Percentiles rank a stretch among this genome's conserved stretches.
phyloP scores from a whole-genome alignment of 2,888 invertebrate genomes.

The Epinotia demarniana region DNA sequence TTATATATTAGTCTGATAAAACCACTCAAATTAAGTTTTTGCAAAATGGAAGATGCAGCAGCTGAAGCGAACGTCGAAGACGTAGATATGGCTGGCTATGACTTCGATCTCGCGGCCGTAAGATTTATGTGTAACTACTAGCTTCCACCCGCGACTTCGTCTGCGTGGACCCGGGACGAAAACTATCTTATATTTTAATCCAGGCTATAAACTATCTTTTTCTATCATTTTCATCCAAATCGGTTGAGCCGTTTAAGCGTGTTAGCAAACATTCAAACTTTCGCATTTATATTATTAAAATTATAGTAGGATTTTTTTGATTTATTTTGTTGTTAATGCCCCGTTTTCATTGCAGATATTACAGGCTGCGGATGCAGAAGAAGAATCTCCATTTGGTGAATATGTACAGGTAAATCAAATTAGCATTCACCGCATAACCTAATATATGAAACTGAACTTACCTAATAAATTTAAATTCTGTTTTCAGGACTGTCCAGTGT shows the following conservation, averaged over 20 bases:
- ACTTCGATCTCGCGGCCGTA: conserved; percentile 15
- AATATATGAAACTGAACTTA: not conserved
- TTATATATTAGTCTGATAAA: not conserved
- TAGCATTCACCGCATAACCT: not conserved
- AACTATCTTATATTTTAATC: no score
- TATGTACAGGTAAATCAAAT: conserved; percentile 14
- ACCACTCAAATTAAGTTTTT: not conserved
- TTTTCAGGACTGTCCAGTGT: conserved; percentile 70
- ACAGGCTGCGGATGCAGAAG: not conserved
- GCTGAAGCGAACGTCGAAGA: not conserved
- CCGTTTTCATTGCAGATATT: conserved; percentile 11
- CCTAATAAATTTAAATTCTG: not conserved
- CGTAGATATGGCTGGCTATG: not conserved
- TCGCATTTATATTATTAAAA: no score
- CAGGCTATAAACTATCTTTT: no score
- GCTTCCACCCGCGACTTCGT: no score
- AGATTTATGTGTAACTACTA: not conserved
- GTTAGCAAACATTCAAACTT: no score
- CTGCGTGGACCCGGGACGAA: no score
- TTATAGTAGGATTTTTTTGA: not conserved
- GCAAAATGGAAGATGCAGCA: conserved; percentile 2
- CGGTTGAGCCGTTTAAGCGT: no score
- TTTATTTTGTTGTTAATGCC: not conserved
- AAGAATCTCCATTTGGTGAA: conserved; percentile 28
- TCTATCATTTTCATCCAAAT: no score